Base-by-base conservation (phyloP, 2,797 vertebrate genomes). In the Thalassophryne amazonica region DNA sequence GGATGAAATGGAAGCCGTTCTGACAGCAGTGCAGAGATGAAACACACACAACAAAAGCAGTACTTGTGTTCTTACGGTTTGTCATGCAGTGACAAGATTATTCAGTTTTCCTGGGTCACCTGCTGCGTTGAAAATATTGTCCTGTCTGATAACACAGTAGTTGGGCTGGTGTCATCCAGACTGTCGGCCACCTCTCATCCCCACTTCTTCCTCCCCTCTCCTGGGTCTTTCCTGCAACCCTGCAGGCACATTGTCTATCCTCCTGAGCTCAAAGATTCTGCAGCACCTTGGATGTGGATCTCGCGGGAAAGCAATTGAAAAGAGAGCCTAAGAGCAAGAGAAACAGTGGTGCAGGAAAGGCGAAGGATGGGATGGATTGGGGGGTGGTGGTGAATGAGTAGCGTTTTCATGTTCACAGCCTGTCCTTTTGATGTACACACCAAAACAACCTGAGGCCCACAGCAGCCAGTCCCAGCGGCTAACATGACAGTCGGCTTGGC, bases 371-470 rank as follows among this genome's bases (percentile, higher is more conserved):
- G 62, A 56, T 60, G 60, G 76, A 72, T 58, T 63, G 60, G 38
- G 52, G 50, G 7, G 27, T 63, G 60, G 38, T 52, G 50, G 7
- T 27, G 60, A 70, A 72, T 60, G 66, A 84, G 78, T 69, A 73
- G 58, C 70, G 73, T 85, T 86, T 86, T 82, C 77, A 79, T 87
- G 79, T 89, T 86, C 73, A 24, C 84, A 80, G 78, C 54, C 73
- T 72, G 75, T 83, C 75, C 76, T 83, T 88, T 86, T 88, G 85
- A 87, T 81, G 85, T 84, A 60, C 73, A 62, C 58, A 79, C 80
- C 76, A 84, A 84, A 84, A 86, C 84, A 83, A 81, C 76, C 76
- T 65, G 68, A 72, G 69, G 81, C 83, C 81, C 82, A 76, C 73
- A 80, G 84, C 84, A 73, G 72, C 74, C 80, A 49, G 33, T 82